These are phyloP conservation scores for Anas acuta DNA, from an alignment of 2,797 vertebrate species.

Conservation along the genomic window DNA sequence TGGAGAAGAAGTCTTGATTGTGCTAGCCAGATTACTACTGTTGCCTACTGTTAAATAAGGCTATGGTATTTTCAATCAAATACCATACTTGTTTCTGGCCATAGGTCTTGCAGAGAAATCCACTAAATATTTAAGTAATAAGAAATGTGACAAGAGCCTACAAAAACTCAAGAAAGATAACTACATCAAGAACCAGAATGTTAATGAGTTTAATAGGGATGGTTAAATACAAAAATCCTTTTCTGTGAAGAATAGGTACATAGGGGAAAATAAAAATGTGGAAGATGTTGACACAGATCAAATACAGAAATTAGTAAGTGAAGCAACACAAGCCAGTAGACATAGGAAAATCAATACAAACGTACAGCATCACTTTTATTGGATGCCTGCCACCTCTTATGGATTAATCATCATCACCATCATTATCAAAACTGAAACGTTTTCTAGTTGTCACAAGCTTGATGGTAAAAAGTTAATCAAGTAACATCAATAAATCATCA, in stretches of 20 bases:
- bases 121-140: neutral
- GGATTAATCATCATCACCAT: slow-evolving; percentile 14
- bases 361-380: neutral
- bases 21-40: neutral
- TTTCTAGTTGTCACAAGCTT: neutral
- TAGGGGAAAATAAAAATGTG: neutral
- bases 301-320: neutral
- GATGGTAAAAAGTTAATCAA: neutral
- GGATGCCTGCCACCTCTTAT: neutral
- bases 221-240: neutral
- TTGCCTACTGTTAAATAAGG: neutral
- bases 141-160: neutral
- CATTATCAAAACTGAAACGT: neutral
- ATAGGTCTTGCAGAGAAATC: neutral
- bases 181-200: neutral
- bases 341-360: slow-evolving; percentile 7
- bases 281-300: neutral
- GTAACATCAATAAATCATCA: slow-evolving; percentile 2
- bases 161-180: neutral
- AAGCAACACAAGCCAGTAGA: neutral
- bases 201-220: neutral
- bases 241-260: neutral
- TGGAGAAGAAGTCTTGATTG: neutral
- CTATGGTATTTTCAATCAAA: neutral
- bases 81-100: neutral